Percentiles rank a stretch among this genome's conserved stretches.
These are phyloP conservation scores for Picus viridis DNA, from an alignment of 2,797 vertebrate species.

Conservation along the genomic window DNA sequence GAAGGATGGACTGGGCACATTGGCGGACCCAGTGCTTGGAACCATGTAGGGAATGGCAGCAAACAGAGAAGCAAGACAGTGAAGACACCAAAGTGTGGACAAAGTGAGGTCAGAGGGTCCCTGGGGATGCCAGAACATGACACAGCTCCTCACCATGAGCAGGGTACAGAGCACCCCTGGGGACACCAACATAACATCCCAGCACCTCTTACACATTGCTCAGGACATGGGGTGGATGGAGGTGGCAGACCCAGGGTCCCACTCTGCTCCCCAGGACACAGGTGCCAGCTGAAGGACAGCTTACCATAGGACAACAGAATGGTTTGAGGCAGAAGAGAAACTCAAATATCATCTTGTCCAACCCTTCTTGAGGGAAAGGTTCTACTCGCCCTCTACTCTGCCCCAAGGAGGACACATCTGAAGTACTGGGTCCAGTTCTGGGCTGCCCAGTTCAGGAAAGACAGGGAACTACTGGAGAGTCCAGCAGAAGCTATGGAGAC, in stretches of 20 bases:
- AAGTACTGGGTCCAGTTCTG: no score
- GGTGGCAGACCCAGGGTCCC: not conserved
- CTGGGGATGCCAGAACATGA: not conserved
- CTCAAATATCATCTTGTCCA: no score
- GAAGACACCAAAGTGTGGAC: accelerated
- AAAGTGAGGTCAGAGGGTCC: not conserved
- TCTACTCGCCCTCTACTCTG: no score
- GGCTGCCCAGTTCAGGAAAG: no score
- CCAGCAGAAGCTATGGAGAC: no score
- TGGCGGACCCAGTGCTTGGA: accelerated
- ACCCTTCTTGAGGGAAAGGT: no score
- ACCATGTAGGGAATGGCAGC: accelerated
- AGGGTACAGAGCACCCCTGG: accelerated
- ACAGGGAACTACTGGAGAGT: no score
- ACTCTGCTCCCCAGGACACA: not conserved
- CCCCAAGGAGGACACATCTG: no score
- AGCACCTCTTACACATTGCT: accelerated
- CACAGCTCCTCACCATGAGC: accelerated
- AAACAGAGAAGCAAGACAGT: accelerated
- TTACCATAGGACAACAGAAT: not conserved
- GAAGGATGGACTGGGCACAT: accelerated
- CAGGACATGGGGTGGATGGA: no score
- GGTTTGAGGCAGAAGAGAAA: not conserved
- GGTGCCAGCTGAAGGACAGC: accelerated
- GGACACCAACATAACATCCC: accelerated